Evolutionary conservation across 2,797 vertebrate genomes (phyloP), one percentile per base, ranked within the genome.

Genomic region (Thaleichthys pacificus): DNA sequence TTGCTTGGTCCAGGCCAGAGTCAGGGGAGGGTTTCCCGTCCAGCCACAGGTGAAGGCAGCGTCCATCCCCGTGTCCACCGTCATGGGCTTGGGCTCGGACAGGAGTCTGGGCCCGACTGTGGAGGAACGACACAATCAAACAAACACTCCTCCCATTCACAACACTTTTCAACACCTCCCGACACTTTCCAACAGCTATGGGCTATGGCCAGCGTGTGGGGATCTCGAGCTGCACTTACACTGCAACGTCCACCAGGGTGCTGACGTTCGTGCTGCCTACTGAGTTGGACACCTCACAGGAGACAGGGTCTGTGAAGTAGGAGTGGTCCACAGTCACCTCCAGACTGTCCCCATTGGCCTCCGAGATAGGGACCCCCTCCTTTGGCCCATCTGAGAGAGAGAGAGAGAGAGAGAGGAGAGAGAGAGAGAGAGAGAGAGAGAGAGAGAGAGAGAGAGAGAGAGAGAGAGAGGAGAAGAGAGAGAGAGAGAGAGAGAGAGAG

Each of bases 211-310:
- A 24, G 24, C 28, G 28, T 30, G 28, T n/a, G 28, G 28, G 28
- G 26, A 28, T 4, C 28, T 57, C 38, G 1, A 67, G 61, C 61
- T 51, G 66, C 38, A 92, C 96, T 95, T 84, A 97, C 96, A 97
- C 57, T 95, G 93, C 26, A 97, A 97, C 96, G 19, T 97, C 95
- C 47, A 97, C 93, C 66, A 95, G 92, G 0, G 95, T 96, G 93
- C 95, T 97, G 82, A 96, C 94, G 54, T 97, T 97, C 81, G 95
- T 96, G 86, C 92, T 96, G 28, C 96, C 96, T 79, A 96, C 95
- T 0, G 94, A 94, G 78, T 97, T 97, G 83, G 94, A 94, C 81
- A 96, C 96, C 81, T 97, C 96, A 1, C 96, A 97, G 67, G 96
- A 97, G 71, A 97, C 94, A 0, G 96, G 96, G 71, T 96, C 95